phyloP scores from a whole-genome alignment of 2,113 vertebrate species.

The Acrocephalus arundinaceus region DNA sequence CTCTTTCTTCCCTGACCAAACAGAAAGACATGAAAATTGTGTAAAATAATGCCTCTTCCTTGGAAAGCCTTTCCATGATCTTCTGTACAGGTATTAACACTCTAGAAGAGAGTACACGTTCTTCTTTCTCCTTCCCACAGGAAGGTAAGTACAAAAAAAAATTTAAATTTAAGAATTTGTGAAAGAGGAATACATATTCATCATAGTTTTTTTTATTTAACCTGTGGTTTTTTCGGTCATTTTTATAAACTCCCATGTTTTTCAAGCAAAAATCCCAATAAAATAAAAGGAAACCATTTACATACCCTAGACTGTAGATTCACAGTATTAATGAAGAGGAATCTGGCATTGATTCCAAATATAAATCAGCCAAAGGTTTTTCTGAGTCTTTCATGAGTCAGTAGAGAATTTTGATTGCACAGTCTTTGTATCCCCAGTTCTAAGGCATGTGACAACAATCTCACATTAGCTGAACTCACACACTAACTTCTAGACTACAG shows the following conservation, averaged over 20 bases:
- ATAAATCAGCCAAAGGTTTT: not conserved
- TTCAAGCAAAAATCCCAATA: not conserved
- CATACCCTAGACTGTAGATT: not conserved
- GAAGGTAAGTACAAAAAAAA: not conserved
- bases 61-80: not conserved
- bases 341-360: not conserved
- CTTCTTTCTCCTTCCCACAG: not conserved
- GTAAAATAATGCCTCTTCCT: not conserved
- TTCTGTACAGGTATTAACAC: not conserved
- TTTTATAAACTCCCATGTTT: not conserved
- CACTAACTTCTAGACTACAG: not conserved
- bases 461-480: not conserved
- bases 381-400: not conserved
- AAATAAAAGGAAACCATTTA: not conserved
- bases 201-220: not conserved
- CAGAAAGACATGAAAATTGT: not conserved
- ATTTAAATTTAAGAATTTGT: not conserved
- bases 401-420: not conserved
- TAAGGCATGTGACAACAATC: not conserved
- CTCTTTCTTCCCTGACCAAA: not conserved
- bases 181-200: not conserved
- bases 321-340: not conserved
- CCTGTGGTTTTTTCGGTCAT: not conserved
- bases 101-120: not conserved
- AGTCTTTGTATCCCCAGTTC: not conserved